These are phyloP conservation scores for Drosophila repleta DNA, from an alignment of 1,140 invertebrate genomes.

Conservation along the genomic window DNA sequence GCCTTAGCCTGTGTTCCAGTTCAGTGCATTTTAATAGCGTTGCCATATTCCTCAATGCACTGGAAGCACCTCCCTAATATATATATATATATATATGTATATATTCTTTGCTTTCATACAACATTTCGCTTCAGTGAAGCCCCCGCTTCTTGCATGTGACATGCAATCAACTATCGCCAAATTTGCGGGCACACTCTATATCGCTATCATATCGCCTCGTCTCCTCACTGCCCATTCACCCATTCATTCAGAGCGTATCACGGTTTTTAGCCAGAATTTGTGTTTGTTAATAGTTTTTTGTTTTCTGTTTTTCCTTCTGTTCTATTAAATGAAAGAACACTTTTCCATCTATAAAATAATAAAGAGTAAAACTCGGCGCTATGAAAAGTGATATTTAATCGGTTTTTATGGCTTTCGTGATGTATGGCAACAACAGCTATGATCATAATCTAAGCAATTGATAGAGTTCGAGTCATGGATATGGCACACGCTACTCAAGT, in stretches of 20 bases:
- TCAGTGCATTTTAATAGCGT: slow-evolving; percentile 69
- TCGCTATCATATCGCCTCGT: slow-evolving; percentile 23
- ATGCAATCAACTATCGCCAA: slow-evolving; percentile 63
- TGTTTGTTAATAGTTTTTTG: slow-evolving; percentile 14
- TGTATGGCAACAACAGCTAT: slow-evolving; percentile 28
- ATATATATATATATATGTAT: slow-evolving; percentile 12
- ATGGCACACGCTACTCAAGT: slow-evolving; percentile 14
- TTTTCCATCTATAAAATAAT: slow-evolving; percentile 38
- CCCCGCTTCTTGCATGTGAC: slow-evolving; percentile 58
- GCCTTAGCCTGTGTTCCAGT: slow-evolving; percentile 41
- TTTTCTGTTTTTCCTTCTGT: no score
- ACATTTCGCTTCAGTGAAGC: neutral
- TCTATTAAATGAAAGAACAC: slow-evolving; percentile 29
- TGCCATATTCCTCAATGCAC: slow-evolving; percentile 40
- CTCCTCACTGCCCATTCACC: neutral
- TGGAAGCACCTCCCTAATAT: slow-evolving; percentile 19
- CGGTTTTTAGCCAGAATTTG: slow-evolving; percentile 44
- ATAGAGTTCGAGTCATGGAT: slow-evolving; percentile 16
- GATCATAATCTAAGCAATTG: slow-evolving; percentile 52
- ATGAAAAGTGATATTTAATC: slow-evolving; percentile 66
- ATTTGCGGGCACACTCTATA: slow-evolving; percentile 41
- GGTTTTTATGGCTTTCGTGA: slow-evolving; percentile 63
- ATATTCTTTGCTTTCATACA: slow-evolving; percentile 43
- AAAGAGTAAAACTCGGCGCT: slow-evolving; percentile 6
- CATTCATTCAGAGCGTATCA: slow-evolving; percentile 11